Evolutionary conservation across 2,888 invertebrate genomes (phyloP).

Genomic region (Drosophila cracens): DNA sequence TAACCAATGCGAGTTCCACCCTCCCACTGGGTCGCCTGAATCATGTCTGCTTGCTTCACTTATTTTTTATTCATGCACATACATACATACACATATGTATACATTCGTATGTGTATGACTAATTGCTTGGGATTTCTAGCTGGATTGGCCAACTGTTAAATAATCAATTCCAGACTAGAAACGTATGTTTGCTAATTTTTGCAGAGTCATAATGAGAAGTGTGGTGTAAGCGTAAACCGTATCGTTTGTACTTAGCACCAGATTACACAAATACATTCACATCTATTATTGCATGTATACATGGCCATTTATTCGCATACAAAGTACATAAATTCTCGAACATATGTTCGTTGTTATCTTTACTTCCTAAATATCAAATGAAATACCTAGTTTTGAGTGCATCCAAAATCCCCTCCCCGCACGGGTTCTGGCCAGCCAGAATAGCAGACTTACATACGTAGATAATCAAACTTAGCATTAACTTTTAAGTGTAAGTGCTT

Average conservation of each 20-base stretch:
- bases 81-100: neutral
- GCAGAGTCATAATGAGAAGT: constrained; percentile 26
- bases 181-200: constrained; percentile 5
- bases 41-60: neutral
- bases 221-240: neutral
- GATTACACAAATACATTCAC: constrained; percentile 5
- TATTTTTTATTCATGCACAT: constrained; percentile 1
- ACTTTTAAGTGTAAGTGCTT: neutral
- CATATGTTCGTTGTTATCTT: neutral
- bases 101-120: neutral
- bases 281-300: neutral
- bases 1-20: neutral
- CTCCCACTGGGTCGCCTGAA: neutral
- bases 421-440: neutral
- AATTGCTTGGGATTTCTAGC: neutral
- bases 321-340: neutral
- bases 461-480: neutral
- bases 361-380: constrained; percentile 1
- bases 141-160: constrained; percentile 1
- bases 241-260: neutral
- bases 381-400: constrained; percentile 1
- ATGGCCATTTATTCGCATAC: neutral
- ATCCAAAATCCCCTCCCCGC: neutral
- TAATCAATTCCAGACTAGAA: constrained; percentile 3
- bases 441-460: neutral